Percentiles rank a stretch among this genome's conserved stretches.
These are phyloP conservation scores for Syrmaticus mikado DNA, from an alignment of 2,113 vertebrate genomes.

Conservation along the genomic window DNA sequence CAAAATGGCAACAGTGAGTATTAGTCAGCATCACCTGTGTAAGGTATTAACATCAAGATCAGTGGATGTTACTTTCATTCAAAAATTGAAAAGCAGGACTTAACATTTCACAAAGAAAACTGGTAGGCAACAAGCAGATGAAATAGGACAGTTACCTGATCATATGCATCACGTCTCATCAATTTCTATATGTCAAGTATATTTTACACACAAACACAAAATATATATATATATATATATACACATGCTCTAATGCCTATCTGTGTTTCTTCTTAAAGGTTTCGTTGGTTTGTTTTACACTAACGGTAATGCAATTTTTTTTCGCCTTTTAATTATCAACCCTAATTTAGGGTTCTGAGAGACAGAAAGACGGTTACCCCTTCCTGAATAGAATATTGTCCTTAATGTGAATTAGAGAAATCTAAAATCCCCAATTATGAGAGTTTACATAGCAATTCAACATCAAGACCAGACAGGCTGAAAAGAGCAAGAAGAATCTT, in stretches of 20 bases:
- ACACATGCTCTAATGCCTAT: neutral
- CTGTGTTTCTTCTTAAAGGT: neutral
- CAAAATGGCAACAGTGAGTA: neutral
- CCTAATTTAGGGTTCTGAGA: neutral
- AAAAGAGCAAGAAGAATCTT: neutral
- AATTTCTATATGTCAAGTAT: neutral
- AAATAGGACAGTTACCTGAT: neutral
- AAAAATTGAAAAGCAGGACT: neutral
- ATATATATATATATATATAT: neutral
- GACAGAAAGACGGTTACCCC: neutral
- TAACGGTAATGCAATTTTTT: neutral
- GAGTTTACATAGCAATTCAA: neutral
- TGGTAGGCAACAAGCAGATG: neutral
- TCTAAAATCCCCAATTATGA: neutral
- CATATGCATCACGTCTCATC: fast-evolving
- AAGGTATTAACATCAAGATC: neutral
- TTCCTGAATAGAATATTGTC: neutral
- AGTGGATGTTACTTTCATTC: neutral
- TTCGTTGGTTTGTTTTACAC: neutral
- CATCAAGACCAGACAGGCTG: neutral
- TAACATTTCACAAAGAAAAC: neutral
- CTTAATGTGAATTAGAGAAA: neutral
- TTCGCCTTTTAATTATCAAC: neutral
- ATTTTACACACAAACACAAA: neutral
- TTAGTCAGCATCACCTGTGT: fast-evolving